Conservation (phyloP, 1,140 invertebrate species). For the Drosophila prosaltans region DNA sequence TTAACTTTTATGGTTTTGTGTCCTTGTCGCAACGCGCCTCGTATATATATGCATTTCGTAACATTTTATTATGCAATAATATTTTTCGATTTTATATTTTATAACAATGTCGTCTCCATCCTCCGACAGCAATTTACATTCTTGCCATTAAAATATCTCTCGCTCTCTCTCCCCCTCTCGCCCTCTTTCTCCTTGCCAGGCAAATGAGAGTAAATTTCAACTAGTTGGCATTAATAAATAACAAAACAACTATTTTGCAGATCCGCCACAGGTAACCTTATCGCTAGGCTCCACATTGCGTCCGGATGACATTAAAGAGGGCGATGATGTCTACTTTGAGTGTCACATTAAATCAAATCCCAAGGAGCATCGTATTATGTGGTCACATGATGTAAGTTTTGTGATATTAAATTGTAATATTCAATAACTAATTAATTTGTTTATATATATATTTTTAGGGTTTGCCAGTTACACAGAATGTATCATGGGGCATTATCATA, state of each 20-base stretch:
- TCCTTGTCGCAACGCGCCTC: conserved; percentile 27
- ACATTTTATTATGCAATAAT: conserved; percentile 76
- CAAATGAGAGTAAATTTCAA: conserved; percentile 33
- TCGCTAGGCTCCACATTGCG: conserved; percentile 93
- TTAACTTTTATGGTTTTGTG: conserved; percentile 71
- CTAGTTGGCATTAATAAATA: conserved; percentile 30
- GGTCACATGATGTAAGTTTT: conserved; percentile 93
- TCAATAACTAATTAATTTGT: neutral
- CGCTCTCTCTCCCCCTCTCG: no score
- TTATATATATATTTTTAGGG: conserved; percentile 84
- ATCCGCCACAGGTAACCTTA: conserved; percentile 92
- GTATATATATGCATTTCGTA: conserved; percentile 35
- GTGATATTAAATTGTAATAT: neutral
- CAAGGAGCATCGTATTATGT: conserved; percentile 91
- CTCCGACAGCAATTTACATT: conserved; percentile 42
- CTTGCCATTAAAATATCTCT: neutral
- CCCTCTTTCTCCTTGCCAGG: no score
- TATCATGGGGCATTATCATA: conserved; percentile 92
- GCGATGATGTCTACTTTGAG: conserved; percentile 96
- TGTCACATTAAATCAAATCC: conserved; percentile 94
- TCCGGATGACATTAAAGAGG: conserved; percentile 94
- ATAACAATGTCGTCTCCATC: conserved; percentile 43
- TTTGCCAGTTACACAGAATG: conserved; percentile 90
- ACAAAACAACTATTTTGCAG: conserved; percentile 84
- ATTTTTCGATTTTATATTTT: conserved; percentile 77